Percentiles rank a stretch among this genome's conserved stretches.
Conservation (phyloP, 2,113 vertebrate species). For the Cyanoderma ruficeps region DNA sequence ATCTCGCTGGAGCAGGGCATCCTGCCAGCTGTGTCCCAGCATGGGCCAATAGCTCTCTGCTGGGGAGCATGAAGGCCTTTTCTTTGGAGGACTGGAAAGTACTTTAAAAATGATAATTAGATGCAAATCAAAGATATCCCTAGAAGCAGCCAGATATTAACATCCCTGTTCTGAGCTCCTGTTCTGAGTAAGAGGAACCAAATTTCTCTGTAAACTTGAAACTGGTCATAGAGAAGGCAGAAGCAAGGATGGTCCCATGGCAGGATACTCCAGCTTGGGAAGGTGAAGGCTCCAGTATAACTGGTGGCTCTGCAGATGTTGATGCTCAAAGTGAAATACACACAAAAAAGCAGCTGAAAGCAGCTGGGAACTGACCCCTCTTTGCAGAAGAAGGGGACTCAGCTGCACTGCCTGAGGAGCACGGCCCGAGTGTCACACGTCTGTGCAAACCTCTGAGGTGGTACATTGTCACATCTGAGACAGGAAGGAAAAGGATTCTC, state of each 20-base stretch:
- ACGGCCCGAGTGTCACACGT: rapidly evolving
- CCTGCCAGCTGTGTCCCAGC: background rate
- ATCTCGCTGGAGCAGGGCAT: background rate
- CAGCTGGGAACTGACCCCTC: background rate
- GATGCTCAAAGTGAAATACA: background rate
- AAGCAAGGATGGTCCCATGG: background rate
- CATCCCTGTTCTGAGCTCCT: background rate
- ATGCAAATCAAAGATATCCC: background rate
- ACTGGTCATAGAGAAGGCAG: background rate
- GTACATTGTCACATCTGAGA: no score
- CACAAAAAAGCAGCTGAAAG: background rate
- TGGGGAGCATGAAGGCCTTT: background rate
- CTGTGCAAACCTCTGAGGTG: background rate
- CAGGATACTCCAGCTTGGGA: background rate
- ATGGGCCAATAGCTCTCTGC: background rate
- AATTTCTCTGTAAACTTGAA: background rate
- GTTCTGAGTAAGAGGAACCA: background rate
- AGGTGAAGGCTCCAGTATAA: background rate
- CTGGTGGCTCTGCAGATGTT: background rate
- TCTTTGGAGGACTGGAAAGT: background rate
- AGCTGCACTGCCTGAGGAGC: background rate
- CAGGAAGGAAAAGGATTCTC: background rate
- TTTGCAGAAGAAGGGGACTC: background rate
- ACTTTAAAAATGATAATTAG: background rate
- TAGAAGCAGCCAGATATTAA: background rate